Conservation (phyloP, 1,140 invertebrate species). For the Octopus sinensis region DNA sequence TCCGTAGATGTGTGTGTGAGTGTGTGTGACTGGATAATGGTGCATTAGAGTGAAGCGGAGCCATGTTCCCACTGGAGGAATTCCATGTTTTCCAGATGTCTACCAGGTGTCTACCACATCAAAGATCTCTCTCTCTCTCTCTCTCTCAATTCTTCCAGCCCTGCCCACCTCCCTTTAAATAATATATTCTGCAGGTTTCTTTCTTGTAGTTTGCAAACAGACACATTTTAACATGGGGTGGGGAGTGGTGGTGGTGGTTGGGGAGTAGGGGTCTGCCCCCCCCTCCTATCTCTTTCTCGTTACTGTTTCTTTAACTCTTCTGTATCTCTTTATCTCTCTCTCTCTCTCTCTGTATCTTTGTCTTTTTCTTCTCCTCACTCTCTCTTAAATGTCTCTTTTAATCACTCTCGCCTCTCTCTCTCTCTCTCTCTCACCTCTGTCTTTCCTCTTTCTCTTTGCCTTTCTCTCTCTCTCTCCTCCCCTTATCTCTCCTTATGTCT, state of each 20-base stretch:
- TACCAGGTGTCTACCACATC: too few relatives aligned
- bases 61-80: too few relatives aligned
- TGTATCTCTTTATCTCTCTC: not conserved
- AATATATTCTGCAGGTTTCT: too few relatives aligned
- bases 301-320: not conserved
- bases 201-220: too few relatives aligned
- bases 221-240: too few relatives aligned
- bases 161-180: not conserved
- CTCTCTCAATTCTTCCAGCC: not conserved
- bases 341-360: not conserved
- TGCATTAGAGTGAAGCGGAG: too few relatives aligned
- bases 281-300: not conserved
- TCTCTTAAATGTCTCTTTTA: not conserved
- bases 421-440: constrained; percentile 8
- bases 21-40: too few relatives aligned
- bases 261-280: not conserved
- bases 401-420: not conserved
- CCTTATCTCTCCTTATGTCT: not conserved
- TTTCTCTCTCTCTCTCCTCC: constrained; percentile 12
- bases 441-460: constrained; percentile 17
- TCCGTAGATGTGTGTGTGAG: too few relatives aligned
- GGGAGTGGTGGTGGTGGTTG: too few relatives aligned
- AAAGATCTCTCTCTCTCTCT: not conserved
- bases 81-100: too few relatives aligned
- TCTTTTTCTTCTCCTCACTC: not conserved